These are phyloP conservation scores for Corella eumyota DNA, from an alignment of 23 tunicate genomes.

Conservation along the genomic window DNA sequence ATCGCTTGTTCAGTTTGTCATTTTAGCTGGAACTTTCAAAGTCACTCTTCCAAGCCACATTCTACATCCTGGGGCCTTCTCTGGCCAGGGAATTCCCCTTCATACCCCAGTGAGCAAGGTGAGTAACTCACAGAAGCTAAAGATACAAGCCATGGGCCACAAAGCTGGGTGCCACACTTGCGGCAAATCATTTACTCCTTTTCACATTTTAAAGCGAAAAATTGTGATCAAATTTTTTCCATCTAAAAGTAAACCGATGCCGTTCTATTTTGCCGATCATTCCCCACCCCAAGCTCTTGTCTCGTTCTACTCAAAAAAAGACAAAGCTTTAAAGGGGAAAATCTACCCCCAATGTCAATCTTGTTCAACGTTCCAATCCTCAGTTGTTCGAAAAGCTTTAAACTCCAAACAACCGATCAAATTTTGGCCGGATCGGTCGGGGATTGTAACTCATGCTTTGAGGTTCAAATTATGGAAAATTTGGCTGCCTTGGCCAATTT, in stretches of 20 bases:
- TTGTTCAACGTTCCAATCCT: slow-evolving; percentile 64
- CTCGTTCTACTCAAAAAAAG: not conserved
- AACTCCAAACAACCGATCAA: no score
- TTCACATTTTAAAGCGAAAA: not conserved
- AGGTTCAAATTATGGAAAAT: slow-evolving; percentile 44
- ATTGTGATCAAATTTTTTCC: slow-evolving; percentile 12
- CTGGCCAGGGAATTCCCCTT: slow-evolving; percentile 25
- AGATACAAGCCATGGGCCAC: slow-evolving; percentile 39
- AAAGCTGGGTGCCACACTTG: slow-evolving; percentile 76
- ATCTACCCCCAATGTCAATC: slow-evolving; percentile 66
- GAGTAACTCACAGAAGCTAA: slow-evolving; percentile 7
- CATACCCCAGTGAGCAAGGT: slow-evolving; percentile 5
- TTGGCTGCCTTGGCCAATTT: slow-evolving; percentile 68
- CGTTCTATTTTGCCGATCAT: slow-evolving; percentile 76
- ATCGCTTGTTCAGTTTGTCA: slow-evolving; percentile 18
- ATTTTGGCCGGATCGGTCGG: not conserved
- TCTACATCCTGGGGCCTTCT: slow-evolving; percentile 73
- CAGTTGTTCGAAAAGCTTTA: slow-evolving; percentile 27
- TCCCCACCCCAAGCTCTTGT: slow-evolving; percentile 64
- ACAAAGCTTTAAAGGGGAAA: slow-evolving; percentile 1
- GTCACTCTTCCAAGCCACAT: slow-evolving; percentile 53
- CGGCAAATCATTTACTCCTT: slow-evolving; percentile 19
- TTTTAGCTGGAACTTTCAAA: slow-evolving; percentile 32
- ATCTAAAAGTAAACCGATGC: not conserved
- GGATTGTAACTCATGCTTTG: slow-evolving; percentile 42